Evolutionary conservation across 2,888 invertebrate genomes (phyloP), one percentile per base, ranked within the genome.

Genomic region (Orthosia cruda): DNA sequence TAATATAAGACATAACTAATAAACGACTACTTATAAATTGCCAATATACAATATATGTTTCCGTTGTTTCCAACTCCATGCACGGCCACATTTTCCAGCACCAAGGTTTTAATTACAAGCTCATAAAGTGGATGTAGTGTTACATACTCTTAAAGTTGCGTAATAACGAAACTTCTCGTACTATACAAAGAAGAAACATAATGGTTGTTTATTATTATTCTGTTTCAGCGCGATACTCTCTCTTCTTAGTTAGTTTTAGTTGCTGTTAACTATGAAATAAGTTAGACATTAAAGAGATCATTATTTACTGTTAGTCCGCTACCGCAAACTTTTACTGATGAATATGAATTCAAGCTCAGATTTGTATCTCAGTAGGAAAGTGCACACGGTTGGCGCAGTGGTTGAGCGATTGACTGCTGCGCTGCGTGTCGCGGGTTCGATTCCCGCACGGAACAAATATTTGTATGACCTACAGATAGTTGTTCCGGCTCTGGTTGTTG

Each of bases 71-170:
- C 0, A 70, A 76, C 65, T 76, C 15, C 32, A 61, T 50, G 26
- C 49, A 64, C 61, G 49, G 20, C n/a, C 50, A 52, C 13, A 76
- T 23, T 57, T 49, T n/a, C 55, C 16, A 55, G 61, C 59, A 50
- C 52, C 9, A 23, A 65, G 79, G 57, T 65, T 78, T 78, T 73
- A 78, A 79, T 73, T 78, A 66, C 57, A 52, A 73, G 79, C 65
- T 79, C 73, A 49, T 69, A 71, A 77, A 78, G 63, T 78, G 52
- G 45, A 57, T 59, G 26, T 32, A 47, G 47, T 55, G 55, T 45
- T 13, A 68, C 63, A 54, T 15, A 61, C 61, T 55, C 23, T 9
- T 54, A 66, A 80, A 80, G 62, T 78, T 65, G 55, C 73, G 63
- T 78, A 45, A 23, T 73, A 70, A 69, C 57, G 40, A 63, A 80